A percentile compares a stretch with the other conserved stretches of the same genome.
Conservation (phyloP, 2,113 vertebrate species). For the Cebus imitator region DNA sequence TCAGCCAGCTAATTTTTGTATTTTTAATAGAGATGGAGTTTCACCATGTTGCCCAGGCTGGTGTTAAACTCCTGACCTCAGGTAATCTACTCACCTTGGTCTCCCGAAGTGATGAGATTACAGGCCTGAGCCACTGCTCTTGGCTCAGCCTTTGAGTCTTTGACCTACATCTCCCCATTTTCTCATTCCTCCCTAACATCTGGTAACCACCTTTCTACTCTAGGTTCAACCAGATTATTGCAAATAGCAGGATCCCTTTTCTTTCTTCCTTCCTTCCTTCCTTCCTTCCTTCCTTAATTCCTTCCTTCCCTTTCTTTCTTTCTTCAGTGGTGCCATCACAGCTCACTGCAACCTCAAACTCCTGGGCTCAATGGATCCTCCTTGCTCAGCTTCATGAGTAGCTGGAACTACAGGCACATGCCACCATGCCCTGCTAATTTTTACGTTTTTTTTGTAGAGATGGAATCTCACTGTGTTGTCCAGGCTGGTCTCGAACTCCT, state of each 20-base stretch:
- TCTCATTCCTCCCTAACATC: not conserved
- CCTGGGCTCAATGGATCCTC: not conserved
- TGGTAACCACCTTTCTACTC: not conserved
- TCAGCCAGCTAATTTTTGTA: not conserved
- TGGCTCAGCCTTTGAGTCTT: not conserved
- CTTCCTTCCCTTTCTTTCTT: too few relatives aligned
- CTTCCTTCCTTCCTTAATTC: too few relatives aligned
- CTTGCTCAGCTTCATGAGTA: not conserved
- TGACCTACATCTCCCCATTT: not conserved
- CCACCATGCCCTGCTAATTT: not conserved
- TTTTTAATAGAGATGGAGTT: too few relatives aligned
- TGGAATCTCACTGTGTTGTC: not conserved
- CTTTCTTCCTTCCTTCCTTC: too few relatives aligned
- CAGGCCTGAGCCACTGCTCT: too few relatives aligned
- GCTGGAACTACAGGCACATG: not conserved
- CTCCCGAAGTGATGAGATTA: too few relatives aligned
- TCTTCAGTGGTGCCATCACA: not conserved
- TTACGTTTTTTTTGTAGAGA: not conserved
- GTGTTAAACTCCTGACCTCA: too few relatives aligned
- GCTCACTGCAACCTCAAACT: not conserved
- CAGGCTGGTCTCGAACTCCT: not conserved
- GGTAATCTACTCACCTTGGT: too few relatives aligned
- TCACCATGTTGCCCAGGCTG: too few relatives aligned
- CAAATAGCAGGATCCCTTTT: too few relatives aligned
- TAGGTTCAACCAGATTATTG: not conserved